A percentile compares a stretch with the other conserved stretches of the same genome.
These are phyloP conservation scores for Calliphora vicina DNA, from an alignment of 1,140 invertebrate species.

Conservation along the genomic window DNA sequence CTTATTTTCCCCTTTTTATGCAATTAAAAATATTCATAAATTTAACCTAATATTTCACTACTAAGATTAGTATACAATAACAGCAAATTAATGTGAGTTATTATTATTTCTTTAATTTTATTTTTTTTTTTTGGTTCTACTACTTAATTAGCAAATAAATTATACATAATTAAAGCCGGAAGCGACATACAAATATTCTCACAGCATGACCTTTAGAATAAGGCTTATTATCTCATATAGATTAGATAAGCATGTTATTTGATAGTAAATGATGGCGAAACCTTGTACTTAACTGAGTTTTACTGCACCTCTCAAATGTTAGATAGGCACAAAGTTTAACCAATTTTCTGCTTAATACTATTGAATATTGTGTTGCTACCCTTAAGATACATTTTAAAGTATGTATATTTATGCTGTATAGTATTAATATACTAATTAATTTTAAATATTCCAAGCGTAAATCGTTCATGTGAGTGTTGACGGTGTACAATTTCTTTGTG, in stretches of 20 bases:
- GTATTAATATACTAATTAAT: not conserved
- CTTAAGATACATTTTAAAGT: not conserved
- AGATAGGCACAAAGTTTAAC: not conserved
- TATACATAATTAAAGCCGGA: constrained; percentile 14
- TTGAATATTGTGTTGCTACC: not conserved
- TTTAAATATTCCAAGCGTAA: not conserved
- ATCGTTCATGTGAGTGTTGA: not conserved
- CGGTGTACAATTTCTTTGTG: not conserved
- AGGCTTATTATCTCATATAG: not conserved
- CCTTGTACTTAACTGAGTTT: not conserved
- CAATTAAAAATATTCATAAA: too few species aligned
- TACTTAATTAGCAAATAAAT: not conserved
- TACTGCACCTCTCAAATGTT: not conserved
- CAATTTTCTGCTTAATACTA: not conserved
- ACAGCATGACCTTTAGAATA: constrained; percentile 4
- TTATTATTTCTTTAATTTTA: too few species aligned
- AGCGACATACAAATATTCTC: constrained; percentile 10
- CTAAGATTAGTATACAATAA: not conserved
- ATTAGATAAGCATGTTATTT: not conserved
- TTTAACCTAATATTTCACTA: not conserved
- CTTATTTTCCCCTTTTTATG: too few species aligned
- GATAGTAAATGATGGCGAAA: not conserved
- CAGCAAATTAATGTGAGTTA: not conserved
- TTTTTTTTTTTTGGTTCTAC: too few species aligned
- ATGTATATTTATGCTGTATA: not conserved